These are phyloP conservation scores for Talpa occidentalis DNA, from an alignment of 2,113 vertebrate species.

Conservation along the genomic window DNA sequence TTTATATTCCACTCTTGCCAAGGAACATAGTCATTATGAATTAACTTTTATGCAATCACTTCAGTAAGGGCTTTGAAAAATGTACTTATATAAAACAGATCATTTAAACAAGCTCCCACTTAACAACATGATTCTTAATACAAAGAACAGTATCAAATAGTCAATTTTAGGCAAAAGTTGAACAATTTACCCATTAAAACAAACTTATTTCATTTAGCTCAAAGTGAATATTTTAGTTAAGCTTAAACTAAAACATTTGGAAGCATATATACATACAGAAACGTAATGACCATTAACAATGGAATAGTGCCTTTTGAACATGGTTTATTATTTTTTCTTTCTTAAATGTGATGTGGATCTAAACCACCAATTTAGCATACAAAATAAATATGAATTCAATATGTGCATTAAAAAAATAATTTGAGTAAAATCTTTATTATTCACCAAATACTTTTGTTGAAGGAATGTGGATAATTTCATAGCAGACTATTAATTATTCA, in stretches of 20 bases:
- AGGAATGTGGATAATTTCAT: background rate
- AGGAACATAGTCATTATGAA: conserved; percentile 50
- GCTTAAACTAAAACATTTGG: background rate
- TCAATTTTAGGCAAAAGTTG: background rate
- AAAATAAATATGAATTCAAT: background rate
- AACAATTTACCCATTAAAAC: background rate
- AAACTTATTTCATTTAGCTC: background rate
- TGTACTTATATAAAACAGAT: background rate
- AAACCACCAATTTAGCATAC: background rate
- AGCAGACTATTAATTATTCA: background rate
- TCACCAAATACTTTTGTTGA: background rate
- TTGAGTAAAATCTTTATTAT: background rate
- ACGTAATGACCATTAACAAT: background rate
- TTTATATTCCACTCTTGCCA: conserved; percentile 44
- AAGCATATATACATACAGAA: background rate
- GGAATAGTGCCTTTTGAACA: background rate
- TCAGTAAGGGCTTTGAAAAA: conserved; percentile 20
- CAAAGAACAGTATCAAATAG: background rate
- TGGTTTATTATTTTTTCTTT: background rate
- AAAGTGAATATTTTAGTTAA: conserved; percentile 35
- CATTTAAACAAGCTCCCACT: conserved; percentile 7
- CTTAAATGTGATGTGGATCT: background rate
- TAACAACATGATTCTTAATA: background rate
- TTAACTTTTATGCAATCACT: conserved; percentile 47
- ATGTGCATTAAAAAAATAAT: background rate